Base-by-base conservation (phyloP, 2,797 vertebrate species). In the Adelosebastes latens region DNA sequence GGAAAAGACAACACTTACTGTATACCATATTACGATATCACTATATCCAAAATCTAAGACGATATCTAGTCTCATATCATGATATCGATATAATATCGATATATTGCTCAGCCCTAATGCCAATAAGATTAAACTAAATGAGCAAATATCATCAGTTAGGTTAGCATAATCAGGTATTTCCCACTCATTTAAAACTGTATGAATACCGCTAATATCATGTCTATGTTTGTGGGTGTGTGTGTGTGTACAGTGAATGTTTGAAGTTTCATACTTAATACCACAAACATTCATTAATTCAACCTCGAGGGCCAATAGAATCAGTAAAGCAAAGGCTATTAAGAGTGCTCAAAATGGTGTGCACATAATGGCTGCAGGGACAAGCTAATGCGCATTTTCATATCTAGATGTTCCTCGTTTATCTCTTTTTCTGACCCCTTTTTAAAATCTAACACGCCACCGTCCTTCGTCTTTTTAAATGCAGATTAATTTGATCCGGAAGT, bases 261-360 rank as follows among this genome's bases (percentile, higher is more conserved):
- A 42, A 13, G 39, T 16, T 42, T 42, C 39, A 42, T 42, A 42
- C 14, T 42, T n/a, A 13, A 27, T 66, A 69, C 58, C 36, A 77
- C 56, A 83, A 77, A 74, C 61, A 67, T 32, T 62, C 52, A 88
- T 88, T 87, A 71, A 85, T 77, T 76, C 34, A 67, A 81, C 70
- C 79, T 72, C 1, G 2, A 73, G 84, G 72, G 58, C 62, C 24
- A 78, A 72, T 58, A 7, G 62, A 81, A 61, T 58, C 67, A 76
- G 75, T 58, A 65, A 68, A 83, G 80, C 74, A 73, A 34, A 52
- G 52, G n/a, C 77, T 67, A 73, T 84, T 76, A 82, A 34, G 53
- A 66, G 14, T 18, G 69, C 58, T 82, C 29, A 36, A 52, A 81
- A 82, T 72, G 77, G n/a, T 13, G 16, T 42, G 39, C 39, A 42